These are phyloP conservation scores for Himalopsyche tibetana DNA, from an alignment of 2,888 invertebrate species.

Conservation along the genomic window DNA sequence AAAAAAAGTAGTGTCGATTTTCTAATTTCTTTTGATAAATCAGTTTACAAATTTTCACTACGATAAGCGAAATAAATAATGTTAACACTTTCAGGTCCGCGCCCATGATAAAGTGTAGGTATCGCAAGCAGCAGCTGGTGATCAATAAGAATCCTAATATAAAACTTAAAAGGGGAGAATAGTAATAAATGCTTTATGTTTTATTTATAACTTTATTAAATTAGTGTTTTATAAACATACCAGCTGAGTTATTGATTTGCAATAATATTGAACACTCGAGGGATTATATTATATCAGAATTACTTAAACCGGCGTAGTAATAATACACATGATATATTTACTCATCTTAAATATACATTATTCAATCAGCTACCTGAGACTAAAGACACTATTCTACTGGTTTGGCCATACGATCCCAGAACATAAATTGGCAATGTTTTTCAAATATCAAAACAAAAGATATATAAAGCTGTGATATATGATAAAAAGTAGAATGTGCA, in stretches of 20 bases:
- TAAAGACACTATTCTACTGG: conserved; percentile 19
- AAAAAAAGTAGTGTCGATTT: no score
- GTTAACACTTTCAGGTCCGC: no score
- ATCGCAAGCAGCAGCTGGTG: no score
- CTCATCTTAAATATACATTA: conserved; percentile 43
- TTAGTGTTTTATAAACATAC: conserved; percentile 57
- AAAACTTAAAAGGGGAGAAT: not conserved
- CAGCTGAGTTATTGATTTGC: conserved; percentile 35
- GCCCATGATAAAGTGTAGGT: no score
- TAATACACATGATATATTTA: conserved; percentile 47
- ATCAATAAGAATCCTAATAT: no score
- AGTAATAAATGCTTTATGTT: not conserved
- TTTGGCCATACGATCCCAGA: conserved; percentile 33
- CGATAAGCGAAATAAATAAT: no score
- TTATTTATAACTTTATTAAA: conserved; percentile 55
- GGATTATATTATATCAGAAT: conserved; percentile 2
- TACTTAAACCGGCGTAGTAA: conserved; percentile 11
- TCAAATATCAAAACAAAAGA: conserved; percentile 27
- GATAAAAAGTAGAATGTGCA: conserved; percentile 45
- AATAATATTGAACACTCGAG: conserved; percentile 34
- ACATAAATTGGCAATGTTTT: conserved; percentile 39
- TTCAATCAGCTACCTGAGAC: conserved; percentile 44
- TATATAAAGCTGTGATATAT: conserved; percentile 35
- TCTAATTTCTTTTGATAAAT: no score
- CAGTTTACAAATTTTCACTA: no score